Evolutionary conservation across 2,113 vertebrate genomes (phyloP), one percentile per base, ranked within the genome.

Genomic region (Osmerus eperlanus): DNA sequence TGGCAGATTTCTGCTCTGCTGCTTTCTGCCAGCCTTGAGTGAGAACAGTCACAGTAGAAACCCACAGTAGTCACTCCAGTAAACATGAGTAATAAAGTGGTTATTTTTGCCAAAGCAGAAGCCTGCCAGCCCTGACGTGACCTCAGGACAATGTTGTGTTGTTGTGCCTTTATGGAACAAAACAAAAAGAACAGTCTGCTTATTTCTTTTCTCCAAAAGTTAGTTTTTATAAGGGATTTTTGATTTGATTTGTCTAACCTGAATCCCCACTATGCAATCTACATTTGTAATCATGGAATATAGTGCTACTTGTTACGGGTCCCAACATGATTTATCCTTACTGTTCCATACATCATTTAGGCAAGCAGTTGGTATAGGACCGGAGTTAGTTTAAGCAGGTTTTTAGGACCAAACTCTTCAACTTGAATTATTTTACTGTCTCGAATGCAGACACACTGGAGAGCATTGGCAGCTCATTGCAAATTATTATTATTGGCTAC

Each of bases 141-240:
- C 86, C 73, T 74, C 81, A 74, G 73, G 81, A 80, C 67, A 32
- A 71, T 59, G 52, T 76, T 59, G 56, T 75, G 72, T 80, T 60
- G 70, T 82, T 83, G 88, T 90, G 87, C 88, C 88, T 90, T 89
- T 77, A 51, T 64, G 80, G 83, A 85, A 82, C 77, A 85, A 82
- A 51, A 60, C 68, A 13, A 65, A 53, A 28, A 77, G 61, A 72
- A 73, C 65, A 85, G 71, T 70, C 75, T 71, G 80, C 11, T 79
- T 21, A 79, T 75, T 80, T 79, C 23, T 70, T 70, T 25, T 25
- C 52, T 70, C 23, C 32, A 1, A 51, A 70, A 58, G 47, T 60
- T n/a, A 2, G 18, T 15, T 47, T 55, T 54, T 84, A 67, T 51
- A 77, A 85, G 85, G 85, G 72, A 73, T 73, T 73, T 81, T 61